Conservation (phyloP, 2,797 vertebrate genomes). For the Anguilla anguilla region DNA sequence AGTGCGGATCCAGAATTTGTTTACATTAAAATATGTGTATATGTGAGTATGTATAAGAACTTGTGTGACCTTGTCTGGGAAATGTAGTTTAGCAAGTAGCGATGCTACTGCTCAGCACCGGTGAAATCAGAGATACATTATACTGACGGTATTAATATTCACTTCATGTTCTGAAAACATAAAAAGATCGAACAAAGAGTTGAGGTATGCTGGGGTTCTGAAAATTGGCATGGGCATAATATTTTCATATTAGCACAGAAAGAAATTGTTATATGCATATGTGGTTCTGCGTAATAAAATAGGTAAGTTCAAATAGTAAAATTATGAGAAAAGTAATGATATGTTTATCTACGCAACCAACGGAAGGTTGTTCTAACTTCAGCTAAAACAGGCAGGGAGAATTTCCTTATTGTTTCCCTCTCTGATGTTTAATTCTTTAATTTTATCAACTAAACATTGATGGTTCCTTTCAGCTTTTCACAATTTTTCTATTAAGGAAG, state of each 20-base stretch:
- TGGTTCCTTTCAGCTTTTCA: slow-evolving; percentile 36
- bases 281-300: not conserved
- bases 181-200: not conserved
- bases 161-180: not conserved
- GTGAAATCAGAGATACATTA: not conserved
- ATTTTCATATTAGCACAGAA: not conserved
- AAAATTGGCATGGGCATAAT: not conserved
- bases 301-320: not conserved
- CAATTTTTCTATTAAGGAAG: slow-evolving; percentile 48
- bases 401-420: not conserved
- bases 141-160: not conserved
- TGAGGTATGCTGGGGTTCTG: not conserved
- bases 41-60: too few species aligned
- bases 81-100: too few species aligned
- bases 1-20: too few species aligned
- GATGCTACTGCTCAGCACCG: too few species aligned
- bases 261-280: not conserved
- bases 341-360: not conserved
- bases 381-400: slow-evolving; percentile 5
- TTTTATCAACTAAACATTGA: slow-evolving; percentile 27
- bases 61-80: too few species aligned
- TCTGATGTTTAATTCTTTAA: slow-evolving; percentile 13
- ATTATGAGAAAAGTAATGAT: too few species aligned
- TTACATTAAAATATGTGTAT: too few species aligned
- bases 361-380: not conserved